These are phyloP conservation scores for Enteromius viviparus DNA, from an alignment of 2,797 vertebrate genomes.

Conservation along the genomic window DNA sequence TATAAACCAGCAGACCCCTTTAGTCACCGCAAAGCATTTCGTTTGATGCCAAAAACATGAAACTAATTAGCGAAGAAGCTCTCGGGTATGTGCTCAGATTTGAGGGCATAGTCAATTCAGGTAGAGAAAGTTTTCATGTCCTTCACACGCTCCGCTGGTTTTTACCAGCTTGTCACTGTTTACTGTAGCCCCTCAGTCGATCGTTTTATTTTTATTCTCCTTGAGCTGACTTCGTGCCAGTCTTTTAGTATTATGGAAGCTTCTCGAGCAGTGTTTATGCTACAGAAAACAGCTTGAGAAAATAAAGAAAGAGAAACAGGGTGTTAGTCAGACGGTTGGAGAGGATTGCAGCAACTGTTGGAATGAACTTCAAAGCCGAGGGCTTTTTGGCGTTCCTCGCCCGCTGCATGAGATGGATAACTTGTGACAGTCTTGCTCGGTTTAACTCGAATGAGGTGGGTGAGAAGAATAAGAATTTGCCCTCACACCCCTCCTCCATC, in stretches of 20 bases:
- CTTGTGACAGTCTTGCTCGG: slow-evolving; percentile 52
- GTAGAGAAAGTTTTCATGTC: background rate
- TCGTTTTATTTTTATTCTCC: slow-evolving; percentile 1
- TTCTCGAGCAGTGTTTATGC: slow-evolving; percentile 19
- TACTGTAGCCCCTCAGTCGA: slow-evolving; percentile 6
- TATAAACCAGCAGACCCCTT: slow-evolving; percentile 24
- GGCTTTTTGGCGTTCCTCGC: slow-evolving; percentile 20
- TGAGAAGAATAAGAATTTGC: slow-evolving; percentile 34
- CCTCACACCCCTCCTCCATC: slow-evolving; percentile 8
- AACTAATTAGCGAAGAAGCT: slow-evolving; percentile 20
- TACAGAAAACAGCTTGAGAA: slow-evolving; percentile 36
- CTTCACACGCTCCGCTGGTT: background rate
- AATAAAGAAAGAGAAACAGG: background rate
- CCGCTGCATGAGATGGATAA: slow-evolving; percentile 47
- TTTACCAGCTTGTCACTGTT: background rate
- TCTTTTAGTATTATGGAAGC: slow-evolving; percentile 30
- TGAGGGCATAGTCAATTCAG: slow-evolving; percentile 12
- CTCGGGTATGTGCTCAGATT: background rate
- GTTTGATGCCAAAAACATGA: slow-evolving; percentile 13
- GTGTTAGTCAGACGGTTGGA: slow-evolving; percentile 8
- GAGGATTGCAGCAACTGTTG: slow-evolving; percentile 30
- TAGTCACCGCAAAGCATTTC: background rate
- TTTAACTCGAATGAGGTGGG: slow-evolving; percentile 51
- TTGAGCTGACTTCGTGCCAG: slow-evolving; percentile 34
- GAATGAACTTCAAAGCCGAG: slow-evolving; percentile 46